Percentiles rank a stretch among this genome's conserved stretches.
Evolutionary conservation across 2,888 invertebrate species (phyloP).

Genomic region (Napeogenes inachia): DNA sequence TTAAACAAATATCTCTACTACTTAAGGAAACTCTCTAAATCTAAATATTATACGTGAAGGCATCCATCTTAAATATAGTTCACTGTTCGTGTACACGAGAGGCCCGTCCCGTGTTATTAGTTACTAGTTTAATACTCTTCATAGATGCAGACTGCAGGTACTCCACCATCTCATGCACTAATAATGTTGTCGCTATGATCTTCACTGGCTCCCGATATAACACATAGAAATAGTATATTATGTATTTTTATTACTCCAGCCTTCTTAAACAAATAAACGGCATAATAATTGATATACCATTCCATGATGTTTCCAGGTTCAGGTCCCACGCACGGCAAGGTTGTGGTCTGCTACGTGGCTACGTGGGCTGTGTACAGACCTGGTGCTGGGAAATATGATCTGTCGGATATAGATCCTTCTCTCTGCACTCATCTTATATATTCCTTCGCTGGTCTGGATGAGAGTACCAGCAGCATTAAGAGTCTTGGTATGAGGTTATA

Average conservation of each 20-base stretch:
- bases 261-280: neutral
- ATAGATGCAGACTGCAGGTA: too few relatives aligned
- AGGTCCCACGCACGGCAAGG: constrained; percentile 84
- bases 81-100: neutral
- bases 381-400: constrained; percentile 79
- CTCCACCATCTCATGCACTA: too few relatives aligned
- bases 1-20: neutral
- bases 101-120: too few relatives aligned
- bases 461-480: constrained; percentile 80
- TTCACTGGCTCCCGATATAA: too few relatives aligned
- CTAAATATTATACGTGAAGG: too few relatives aligned
- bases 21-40: too few relatives aligned
- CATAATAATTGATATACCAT: neutral
- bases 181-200: too few relatives aligned
- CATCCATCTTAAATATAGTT: neutral
- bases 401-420: constrained; percentile 83
- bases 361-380: constrained; percentile 88
- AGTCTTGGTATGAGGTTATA: constrained; percentile 78
- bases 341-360: constrained; percentile 88
- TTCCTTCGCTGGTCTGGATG: constrained; percentile 87
- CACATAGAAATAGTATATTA: too few relatives aligned
- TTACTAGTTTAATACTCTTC: too few relatives aligned
- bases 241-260: too few relatives aligned
- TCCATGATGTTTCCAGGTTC: constrained; percentile 63
- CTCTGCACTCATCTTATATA: constrained; percentile 90